phyloP scores from a whole-genome alignment of 2,888 invertebrate genomes.

The Platerodrilus igneus region DNA sequence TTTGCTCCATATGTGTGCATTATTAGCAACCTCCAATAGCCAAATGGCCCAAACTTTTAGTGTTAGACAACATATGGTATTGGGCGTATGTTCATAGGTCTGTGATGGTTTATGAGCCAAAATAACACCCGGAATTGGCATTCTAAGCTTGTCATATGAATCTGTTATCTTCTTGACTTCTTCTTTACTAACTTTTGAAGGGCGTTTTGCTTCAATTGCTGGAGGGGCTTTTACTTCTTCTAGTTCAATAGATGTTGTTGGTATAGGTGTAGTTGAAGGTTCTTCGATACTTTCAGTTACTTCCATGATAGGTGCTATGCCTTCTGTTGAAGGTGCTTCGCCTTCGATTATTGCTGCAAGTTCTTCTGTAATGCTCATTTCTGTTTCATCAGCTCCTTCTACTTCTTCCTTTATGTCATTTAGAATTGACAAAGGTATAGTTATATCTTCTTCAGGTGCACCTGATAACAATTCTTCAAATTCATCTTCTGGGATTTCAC shows the following conservation, averaged over 20 bases:
- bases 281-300: no score
- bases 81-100: conserved; percentile 38
- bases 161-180: no score
- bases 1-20: conserved; percentile 42
- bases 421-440: no score
- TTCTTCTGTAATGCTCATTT: background rate
- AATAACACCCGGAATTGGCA: conserved; percentile 10
- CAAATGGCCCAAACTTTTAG: conserved; percentile 43
- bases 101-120: conserved; percentile 35
- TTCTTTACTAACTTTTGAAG: no score
- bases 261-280: no score
- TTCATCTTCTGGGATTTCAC: background rate
- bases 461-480: background rate
- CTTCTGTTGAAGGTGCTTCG: background rate
- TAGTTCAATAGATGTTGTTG: no score
- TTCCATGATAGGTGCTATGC: background rate
- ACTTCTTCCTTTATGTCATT: background rate
- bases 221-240: no score
- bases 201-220: no score
- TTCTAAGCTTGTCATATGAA: no score
- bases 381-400: conserved; percentile 3
- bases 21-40: conserved; percentile 42
- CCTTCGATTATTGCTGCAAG: background rate
- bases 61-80: conserved; percentile 41
- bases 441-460: background rate